phyloP scores from a whole-genome alignment of 2,797 vertebrate species.

The Bufotes viridis region DNA sequence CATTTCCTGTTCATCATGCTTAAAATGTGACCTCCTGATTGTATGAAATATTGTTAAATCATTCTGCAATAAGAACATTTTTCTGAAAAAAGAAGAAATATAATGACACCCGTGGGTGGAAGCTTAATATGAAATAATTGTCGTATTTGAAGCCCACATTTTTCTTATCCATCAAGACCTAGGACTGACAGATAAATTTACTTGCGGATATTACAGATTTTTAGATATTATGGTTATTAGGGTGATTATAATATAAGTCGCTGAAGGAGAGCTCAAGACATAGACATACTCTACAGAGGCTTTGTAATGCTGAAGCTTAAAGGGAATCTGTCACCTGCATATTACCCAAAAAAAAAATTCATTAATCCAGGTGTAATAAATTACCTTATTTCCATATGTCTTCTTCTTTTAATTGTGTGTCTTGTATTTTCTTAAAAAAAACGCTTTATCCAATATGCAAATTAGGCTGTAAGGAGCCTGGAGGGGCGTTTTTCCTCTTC shows the following conservation, averaged over 20 bases:
- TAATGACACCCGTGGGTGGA: slow-evolving; percentile 20
- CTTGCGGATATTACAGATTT: slow-evolving; percentile 19
- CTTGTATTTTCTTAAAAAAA: no score
- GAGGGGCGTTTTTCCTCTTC: no score
- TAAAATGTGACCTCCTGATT: slow-evolving; percentile 43
- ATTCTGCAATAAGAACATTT: slow-evolving; percentile 25
- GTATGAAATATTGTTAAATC: slow-evolving; percentile 48
- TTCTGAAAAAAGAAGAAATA: neutral
- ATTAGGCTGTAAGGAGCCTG: no score
- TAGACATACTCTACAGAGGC: neutral
- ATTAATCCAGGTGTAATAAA: no score
- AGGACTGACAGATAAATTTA: neutral
- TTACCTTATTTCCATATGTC: no score
- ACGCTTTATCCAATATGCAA: no score
- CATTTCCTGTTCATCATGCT: slow-evolving; percentile 57
- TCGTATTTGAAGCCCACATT: neutral
- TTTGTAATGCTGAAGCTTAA: neutral
- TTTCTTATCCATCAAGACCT: neutral
- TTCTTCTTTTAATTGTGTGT: no score
- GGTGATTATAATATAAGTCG: neutral
- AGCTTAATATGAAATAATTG: slow-evolving; percentile 28
- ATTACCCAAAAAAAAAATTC: no score
- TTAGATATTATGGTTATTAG: neutral
- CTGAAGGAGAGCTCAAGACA: neutral
- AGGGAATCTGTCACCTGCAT: no score